Evolutionary conservation across 1,140 invertebrate genomes (phyloP).

Genomic region (Drosophila azteca): DNA sequence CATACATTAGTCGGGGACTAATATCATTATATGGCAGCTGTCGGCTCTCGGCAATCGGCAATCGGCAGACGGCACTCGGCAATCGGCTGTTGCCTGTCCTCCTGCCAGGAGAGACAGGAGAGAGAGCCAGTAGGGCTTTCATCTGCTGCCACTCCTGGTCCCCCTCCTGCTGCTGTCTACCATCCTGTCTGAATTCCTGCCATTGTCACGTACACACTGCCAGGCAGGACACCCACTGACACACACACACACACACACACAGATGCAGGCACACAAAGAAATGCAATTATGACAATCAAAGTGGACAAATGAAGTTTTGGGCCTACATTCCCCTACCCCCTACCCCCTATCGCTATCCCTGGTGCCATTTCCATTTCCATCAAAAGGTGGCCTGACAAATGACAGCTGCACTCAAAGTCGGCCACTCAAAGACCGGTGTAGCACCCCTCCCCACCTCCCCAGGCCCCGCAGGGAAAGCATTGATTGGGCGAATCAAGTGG

Average conservation of each 20-base stretch:
- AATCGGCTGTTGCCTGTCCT: too few relatives aligned
- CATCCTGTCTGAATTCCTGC: slow-evolving; percentile 37
- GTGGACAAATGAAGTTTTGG: slow-evolving; percentile 72
- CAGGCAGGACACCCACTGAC: slow-evolving; percentile 26
- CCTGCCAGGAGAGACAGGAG: background rate
- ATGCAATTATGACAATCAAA: slow-evolving; percentile 79
- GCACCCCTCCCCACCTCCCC: too few relatives aligned
- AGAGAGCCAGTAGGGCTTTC: slow-evolving; percentile 16
- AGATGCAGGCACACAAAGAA: slow-evolving; percentile 51
- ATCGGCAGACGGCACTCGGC: too few relatives aligned
- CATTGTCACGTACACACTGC: slow-evolving; percentile 47
- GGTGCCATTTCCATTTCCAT: slow-evolving; percentile 20
- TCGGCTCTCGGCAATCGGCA: background rate
- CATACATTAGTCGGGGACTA: slow-evolving; percentile 74
- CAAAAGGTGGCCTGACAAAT: slow-evolving; percentile 60
- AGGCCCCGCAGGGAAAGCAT: too few relatives aligned
- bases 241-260: slow-evolving; percentile 27
- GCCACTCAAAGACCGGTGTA: slow-evolving; percentile 26
- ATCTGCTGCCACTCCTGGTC: background rate
- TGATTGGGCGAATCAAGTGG: too few relatives aligned
- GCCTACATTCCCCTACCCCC: slow-evolving; percentile 2
- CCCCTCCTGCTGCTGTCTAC: background rate
- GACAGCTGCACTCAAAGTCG: slow-evolving; percentile 52
- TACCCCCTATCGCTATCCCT: background rate
- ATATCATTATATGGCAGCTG: slow-evolving; percentile 64